Base-by-base conservation (phyloP, 2,888 invertebrate species). In the Trichogramma dendrolimi region DNA sequence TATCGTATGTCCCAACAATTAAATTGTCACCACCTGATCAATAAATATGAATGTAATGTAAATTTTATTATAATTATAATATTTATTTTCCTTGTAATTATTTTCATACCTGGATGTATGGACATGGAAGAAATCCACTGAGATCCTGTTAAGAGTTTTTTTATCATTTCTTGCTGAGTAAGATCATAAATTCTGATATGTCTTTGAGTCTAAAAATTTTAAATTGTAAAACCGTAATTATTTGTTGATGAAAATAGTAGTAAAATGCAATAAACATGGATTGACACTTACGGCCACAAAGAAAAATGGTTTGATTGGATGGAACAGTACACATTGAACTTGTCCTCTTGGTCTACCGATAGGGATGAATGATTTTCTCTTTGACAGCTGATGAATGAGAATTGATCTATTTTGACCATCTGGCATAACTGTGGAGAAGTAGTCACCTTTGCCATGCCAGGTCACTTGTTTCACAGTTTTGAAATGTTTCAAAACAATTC, bases 401-500 rank as follows among this genome's bases (percentile, higher is more conserved):
- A 99, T 95, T 0, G 93, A 89, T 70, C 92, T 86, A 71, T 86
- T 83, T 63, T 87, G 89, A 41, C 90, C 95, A 66, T 93, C 92
- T 0, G 90, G 89, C 87, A 95, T 88, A 51, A 96, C 92, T 8
- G 87, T 87, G 38, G 92, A 89, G 78, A 97, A 86, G 81, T 98
- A 99, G 83, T 99, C 98, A 61, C 97, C 96, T 74, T 90, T 90
- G 4, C 87, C 91, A 81, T 99, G 99, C 98, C 98, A 99, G 8
- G 90, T 84, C 70, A 92, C 86, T 81, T 92, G 90, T 67, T 84
- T 83, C 10, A 92, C 84, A 57, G 86, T 88, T 78, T 90, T 89
- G 76, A 92, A 91, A 81, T 94, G 94, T 63, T 84, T 83, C 42
- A 94, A 78, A 43, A 87, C 80, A 52, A 91, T 75, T 59, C 91